A percentile compares a stretch with the other conserved stretches of the same genome.
Conservation (phyloP, 2,797 vertebrate genomes). For the Microctenopoma lineatum region DNA sequence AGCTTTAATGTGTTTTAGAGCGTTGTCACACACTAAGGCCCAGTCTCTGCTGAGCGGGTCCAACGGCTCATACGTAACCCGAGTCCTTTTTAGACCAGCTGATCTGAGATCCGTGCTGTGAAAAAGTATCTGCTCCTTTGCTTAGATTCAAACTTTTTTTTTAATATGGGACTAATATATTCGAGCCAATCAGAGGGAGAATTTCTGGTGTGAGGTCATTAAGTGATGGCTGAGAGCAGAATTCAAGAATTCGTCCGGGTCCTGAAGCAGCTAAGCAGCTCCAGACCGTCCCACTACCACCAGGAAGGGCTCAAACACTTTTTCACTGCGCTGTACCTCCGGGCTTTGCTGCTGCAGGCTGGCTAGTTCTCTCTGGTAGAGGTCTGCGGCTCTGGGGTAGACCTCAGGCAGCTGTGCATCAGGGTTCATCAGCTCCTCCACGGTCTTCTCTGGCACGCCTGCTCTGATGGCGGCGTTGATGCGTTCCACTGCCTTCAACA, state of each 20-base stretch:
- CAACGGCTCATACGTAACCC: neutral
- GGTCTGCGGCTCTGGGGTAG: conserved; percentile 89
- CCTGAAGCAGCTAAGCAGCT: too few species aligned
- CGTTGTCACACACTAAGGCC: neutral
- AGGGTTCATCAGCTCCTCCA: conserved; percentile 91
- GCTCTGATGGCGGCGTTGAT: conserved; percentile 90
- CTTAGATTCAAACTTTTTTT: too few species aligned
- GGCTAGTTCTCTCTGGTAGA: conserved; percentile 93
- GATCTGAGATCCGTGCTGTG: neutral
- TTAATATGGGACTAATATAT: too few species aligned
- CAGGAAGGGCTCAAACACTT: too few species aligned
- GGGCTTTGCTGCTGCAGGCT: conserved; percentile 94
- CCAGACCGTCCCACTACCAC: too few species aligned
- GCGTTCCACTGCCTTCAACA: conserved; percentile 87
- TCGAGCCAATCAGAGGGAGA: too few species aligned
- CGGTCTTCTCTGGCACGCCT: conserved; percentile 89
- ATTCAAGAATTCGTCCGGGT: too few species aligned
- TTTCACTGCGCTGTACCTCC: conserved; percentile 76
- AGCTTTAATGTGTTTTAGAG: neutral
- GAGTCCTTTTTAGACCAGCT: neutral
- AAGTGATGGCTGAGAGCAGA: too few species aligned
- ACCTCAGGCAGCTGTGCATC: conserved; percentile 95
- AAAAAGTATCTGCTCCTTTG: too few species aligned
- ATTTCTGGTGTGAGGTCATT: too few species aligned
- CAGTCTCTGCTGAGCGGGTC: neutral